Conservation (phyloP, 2,113 vertebrate genomes). For the Cinclus cinclus region DNA sequence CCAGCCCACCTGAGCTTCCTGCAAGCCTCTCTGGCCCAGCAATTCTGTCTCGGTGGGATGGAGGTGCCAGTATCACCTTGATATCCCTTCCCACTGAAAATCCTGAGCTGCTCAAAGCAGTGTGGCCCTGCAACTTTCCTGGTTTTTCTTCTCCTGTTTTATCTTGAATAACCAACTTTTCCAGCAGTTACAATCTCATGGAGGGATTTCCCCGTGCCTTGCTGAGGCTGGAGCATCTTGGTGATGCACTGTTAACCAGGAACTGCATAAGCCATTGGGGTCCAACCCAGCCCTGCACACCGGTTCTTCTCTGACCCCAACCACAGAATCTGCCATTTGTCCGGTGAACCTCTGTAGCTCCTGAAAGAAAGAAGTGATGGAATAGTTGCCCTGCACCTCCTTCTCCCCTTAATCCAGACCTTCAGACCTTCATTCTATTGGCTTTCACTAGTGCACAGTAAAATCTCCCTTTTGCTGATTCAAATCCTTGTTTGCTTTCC, state of each 20-base stretch:
- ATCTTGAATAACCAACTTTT: not conserved
- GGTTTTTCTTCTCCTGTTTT: not conserved
- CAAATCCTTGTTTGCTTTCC: not conserved
- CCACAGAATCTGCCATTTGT: not conserved
- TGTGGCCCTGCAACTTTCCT: not conserved
- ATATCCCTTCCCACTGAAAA: not conserved
- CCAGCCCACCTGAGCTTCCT: not conserved
- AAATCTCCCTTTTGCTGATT: not conserved
- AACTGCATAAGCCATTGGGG: not conserved
- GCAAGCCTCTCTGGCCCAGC: not conserved
- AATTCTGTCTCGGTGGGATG: not conserved
- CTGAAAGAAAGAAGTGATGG: not conserved
- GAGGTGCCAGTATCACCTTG: not conserved
- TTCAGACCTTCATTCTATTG: not conserved
- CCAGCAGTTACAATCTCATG: not conserved
- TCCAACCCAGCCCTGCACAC: not conserved
- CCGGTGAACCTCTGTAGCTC: not conserved
- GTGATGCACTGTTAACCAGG: not conserved
- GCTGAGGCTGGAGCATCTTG: not conserved
- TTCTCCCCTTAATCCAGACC: not conserved
- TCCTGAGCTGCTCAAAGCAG: fast-evolving
- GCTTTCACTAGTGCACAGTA: not conserved
- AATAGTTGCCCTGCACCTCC: not conserved
- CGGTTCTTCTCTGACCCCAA: not conserved
- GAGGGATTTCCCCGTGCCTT: not conserved